phyloP scores from a whole-genome alignment of 2,113 vertebrate genomes.

The Indri indri region DNA sequence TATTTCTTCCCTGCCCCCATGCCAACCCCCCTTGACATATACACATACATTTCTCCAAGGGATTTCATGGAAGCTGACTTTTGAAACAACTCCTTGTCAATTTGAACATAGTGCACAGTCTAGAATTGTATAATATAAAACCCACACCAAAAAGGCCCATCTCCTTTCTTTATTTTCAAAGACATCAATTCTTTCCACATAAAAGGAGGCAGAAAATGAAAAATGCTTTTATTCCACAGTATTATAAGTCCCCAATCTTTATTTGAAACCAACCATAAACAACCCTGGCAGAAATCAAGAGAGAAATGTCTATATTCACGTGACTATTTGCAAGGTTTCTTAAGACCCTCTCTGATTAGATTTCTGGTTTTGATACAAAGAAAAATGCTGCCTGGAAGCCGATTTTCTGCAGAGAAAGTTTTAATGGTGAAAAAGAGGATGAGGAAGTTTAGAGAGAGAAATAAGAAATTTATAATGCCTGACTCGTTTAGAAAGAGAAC shows the following conservation, averaged over 20 bases:
- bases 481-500: background rate
- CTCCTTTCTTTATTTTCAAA: constrained; percentile 36
- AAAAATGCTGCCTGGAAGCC: background rate
- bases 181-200: background rate
- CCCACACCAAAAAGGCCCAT: background rate
- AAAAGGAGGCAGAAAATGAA: background rate
- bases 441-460: background rate
- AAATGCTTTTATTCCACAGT: background rate
- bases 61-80: background rate
- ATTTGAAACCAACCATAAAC: constrained; percentile 48
- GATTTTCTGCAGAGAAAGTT: constrained; percentile 3
- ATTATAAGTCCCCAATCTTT: background rate
- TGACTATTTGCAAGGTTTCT: background rate
- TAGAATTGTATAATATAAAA: background rate
- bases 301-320: background rate
- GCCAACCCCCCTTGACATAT: background rate
- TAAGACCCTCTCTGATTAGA: background rate
- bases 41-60: background rate
- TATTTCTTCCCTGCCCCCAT: background rate
- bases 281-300: background rate
- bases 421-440: background rate
- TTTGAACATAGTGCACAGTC: background rate
- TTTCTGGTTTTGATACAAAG: constrained; percentile 25
- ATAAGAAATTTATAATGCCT: background rate
- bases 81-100: background rate